Evolutionary conservation across 2,888 invertebrate species (phyloP), one percentile per base, ranked within the genome.

Genomic region (Pyralis farinalis): DNA sequence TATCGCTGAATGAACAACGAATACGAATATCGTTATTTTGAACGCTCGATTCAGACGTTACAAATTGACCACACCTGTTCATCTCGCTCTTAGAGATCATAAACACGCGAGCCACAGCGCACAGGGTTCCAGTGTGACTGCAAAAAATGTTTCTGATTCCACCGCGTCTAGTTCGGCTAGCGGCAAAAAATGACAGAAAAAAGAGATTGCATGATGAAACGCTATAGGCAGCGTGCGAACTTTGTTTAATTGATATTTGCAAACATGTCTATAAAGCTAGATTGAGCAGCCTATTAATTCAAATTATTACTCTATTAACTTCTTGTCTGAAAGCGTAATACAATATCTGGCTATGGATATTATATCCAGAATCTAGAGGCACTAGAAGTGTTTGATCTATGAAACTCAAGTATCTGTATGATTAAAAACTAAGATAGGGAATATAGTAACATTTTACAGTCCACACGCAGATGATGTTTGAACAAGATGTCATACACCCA

Each of bases 161-260:
- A 40, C 38, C 44, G 40, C 46, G 61, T 62, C 63, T 63, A 49
- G 55, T 44, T 50, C 42, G 43, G 35, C n/a, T 32, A 37, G 32
- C 21, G 34, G 42, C 50, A 58, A 55, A 59, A 55, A 53, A 43
- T 25, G 8, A 7, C 7, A 25, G 46, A 51, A 54, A 59, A 56
- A 49, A 34, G 34, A 28, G 40, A 39, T 35, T 16, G 40, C 37
- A 46, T 46, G 47, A 51, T 51, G 55, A 53, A 49, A 46, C 34
- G 36, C 43, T 30, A 37, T 49, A 40, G 43, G 48, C 45, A 47
- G 47, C 47, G 51, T 53, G 49, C 44, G 51, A 47, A 52, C 48
- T 30, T 39, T 47, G 42, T 48, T 51, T 56, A 63, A 63, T 62
- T 65, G 55, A 58, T 62, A 63, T 65, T 59, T 54, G 54, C 61